Percentiles rank a stretch among this genome's conserved stretches.
phyloP scores from a whole-genome alignment of 2,113 vertebrate species.

The Asarcornis scutulata region DNA sequence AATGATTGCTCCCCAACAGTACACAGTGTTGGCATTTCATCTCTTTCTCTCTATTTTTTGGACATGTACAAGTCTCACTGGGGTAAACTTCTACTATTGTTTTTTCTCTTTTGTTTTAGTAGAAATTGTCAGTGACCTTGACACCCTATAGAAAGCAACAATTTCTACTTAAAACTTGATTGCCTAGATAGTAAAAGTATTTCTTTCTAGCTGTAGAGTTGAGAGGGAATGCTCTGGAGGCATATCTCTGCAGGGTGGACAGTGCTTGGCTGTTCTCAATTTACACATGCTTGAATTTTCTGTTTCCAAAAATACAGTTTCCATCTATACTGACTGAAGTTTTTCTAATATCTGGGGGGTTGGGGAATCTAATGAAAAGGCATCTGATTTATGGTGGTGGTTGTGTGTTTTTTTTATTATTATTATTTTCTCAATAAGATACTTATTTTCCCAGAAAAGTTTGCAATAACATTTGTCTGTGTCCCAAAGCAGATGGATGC shows the following conservation, averaged over 20 bases:
- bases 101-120: not conserved
- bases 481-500: constrained; percentile 16
- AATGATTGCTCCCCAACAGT: not conserved
- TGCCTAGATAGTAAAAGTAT: not conserved
- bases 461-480: not conserved
- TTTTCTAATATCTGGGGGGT: constrained; percentile 7
- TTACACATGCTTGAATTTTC: constrained; percentile 28
- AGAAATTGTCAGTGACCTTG: not conserved
- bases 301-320: constrained; percentile 44
- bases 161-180: not conserved
- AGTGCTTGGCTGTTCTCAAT: constrained; percentile 27
- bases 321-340: not conserved
- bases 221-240: not conserved
- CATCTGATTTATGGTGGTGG: not conserved
- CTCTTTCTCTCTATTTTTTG: not conserved
- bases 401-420: not conserved
- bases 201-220: not conserved
- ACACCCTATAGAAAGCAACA: not conserved
- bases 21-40: not conserved
- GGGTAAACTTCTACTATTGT: not conserved
- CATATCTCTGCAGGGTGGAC: not conserved
- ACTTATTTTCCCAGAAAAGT: not conserved
- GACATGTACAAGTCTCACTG: not conserved
- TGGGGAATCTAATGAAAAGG: constrained; percentile 9
- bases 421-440: not conserved